Percentiles rank a stretch among this genome's conserved stretches.
phyloP scores from a whole-genome alignment of 1,140 invertebrate species.

The Rhagoletis pomonella region DNA sequence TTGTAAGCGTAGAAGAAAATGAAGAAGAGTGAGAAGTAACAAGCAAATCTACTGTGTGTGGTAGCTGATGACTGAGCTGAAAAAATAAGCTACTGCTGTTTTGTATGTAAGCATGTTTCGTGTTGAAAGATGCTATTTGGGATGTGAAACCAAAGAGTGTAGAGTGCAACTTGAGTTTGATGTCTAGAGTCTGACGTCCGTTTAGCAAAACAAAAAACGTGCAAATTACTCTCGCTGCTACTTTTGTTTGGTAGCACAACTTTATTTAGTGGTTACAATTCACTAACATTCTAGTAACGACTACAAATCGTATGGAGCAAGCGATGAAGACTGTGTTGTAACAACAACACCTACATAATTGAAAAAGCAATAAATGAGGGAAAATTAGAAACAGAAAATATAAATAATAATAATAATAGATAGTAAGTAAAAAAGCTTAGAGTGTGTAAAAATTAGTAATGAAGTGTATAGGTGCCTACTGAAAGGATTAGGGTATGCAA shows the following conservation, averaged over 20 bases:
- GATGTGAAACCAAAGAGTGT: not conserved
- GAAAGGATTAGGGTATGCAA: too few relatives aligned
- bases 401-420: too few relatives aligned
- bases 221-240: constrained; percentile 26
- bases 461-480: too few relatives aligned
- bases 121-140: not conserved
- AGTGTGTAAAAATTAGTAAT: too few relatives aligned
- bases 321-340: not conserved
- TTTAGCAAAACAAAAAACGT: constrained; percentile 36
- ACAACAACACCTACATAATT: not conserved
- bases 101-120: not conserved
- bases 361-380: not conserved
- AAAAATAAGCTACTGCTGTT: not conserved
- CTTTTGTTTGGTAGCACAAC: constrained; percentile 17
- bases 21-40: not conserved
- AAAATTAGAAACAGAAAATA: not conserved
- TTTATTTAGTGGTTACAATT: constrained; percentile 30
- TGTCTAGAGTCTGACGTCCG: constrained; percentile 20
- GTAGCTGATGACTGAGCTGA: not conserved
- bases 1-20: not conserved
- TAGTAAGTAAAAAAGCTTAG: too few relatives aligned
- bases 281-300: not conserved
- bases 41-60: not conserved
- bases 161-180: not conserved
- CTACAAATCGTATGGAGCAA: not conserved